Evolutionary conservation across 1,140 invertebrate genomes (phyloP).

Genomic region (Scaptodrosophila lebanonensis): DNA sequence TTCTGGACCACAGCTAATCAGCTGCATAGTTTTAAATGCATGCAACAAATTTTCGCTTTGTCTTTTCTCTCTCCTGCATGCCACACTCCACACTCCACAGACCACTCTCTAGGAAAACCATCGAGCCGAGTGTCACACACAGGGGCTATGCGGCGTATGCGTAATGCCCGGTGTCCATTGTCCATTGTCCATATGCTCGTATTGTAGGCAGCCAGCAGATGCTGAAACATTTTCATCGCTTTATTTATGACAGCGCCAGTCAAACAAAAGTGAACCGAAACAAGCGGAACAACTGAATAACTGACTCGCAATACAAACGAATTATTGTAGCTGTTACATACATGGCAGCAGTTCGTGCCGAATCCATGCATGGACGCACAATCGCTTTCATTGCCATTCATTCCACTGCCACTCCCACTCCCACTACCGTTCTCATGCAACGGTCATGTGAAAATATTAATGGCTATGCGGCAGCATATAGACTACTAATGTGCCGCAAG

Average conservation of each 20-base stretch:
- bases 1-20: slow-evolving; percentile 22
- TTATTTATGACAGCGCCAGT: slow-evolving; percentile 30
- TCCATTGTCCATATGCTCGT: no score
- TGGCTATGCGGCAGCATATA: slow-evolving; percentile 62
- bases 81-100: no score
- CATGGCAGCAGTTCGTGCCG: slow-evolving; percentile 3
- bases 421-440: background rate
- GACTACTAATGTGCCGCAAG: slow-evolving; percentile 74
- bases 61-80: no score
- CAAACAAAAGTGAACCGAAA: slow-evolving; percentile 59
- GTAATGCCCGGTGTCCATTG: no score
- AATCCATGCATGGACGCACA: background rate
- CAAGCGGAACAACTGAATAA: no score
- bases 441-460: slow-evolving; percentile 64
- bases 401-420: slow-evolving; percentile 3
- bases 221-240: slow-evolving; percentile 37
- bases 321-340: slow-evolving; percentile 40
- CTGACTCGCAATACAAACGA: no score
- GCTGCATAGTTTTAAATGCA: slow-evolving; percentile 22
- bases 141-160: no score
- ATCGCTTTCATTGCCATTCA: background rate
- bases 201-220: slow-evolving; percentile 8
- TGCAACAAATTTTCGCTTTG: slow-evolving; percentile 8
- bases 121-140: no score
- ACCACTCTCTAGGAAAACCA: no score